These are phyloP conservation scores for Jordanella pulchra DNA, from an alignment of 2,797 vertebrate species.

Conservation along the genomic window DNA sequence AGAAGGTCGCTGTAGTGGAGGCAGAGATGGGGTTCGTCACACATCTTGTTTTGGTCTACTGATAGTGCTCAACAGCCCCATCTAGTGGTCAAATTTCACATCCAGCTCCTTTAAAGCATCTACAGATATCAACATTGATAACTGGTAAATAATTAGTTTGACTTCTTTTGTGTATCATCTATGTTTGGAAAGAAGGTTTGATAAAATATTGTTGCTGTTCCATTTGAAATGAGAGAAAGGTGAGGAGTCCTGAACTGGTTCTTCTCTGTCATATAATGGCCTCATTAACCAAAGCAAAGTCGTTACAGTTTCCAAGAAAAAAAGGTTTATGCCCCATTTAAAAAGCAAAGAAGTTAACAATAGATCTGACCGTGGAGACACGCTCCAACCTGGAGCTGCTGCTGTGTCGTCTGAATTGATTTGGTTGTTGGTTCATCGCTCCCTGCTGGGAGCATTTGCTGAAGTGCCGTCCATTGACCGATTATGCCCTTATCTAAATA, in stretches of 20 bases:
- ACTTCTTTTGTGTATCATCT: neutral
- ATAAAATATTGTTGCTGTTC: neutral
- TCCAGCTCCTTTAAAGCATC: no score
- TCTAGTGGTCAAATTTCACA: neutral
- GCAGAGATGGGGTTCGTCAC: no score
- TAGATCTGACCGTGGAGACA: slow-evolving; percentile 5
- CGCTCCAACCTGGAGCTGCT: slow-evolving; percentile 20
- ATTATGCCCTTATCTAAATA: slow-evolving; percentile 8
- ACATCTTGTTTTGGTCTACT: no score
- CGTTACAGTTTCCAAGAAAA: slow-evolving; percentile 49
- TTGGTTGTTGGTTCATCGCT: slow-evolving; percentile 7
- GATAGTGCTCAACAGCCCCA: neutral
- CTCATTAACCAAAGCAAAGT: slow-evolving; percentile 35
- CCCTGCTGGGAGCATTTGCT: slow-evolving; percentile 28
- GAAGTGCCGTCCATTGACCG: slow-evolving; percentile 45
- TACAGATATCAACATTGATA: no score
- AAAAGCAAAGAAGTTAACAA: slow-evolving; percentile 37
- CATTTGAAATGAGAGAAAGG: neutral
- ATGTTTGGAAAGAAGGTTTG: neutral
- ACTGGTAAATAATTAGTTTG: neutral
- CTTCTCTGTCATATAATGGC: slow-evolving; percentile 46
- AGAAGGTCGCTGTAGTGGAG: no score
- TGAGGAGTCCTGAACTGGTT: slow-evolving; percentile 18
- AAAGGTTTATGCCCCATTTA: slow-evolving; percentile 16
- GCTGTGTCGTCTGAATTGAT: slow-evolving; percentile 23